phyloP scores from a whole-genome alignment of 1,140 invertebrate genomes.

The Temnothorax longispinosus region DNA sequence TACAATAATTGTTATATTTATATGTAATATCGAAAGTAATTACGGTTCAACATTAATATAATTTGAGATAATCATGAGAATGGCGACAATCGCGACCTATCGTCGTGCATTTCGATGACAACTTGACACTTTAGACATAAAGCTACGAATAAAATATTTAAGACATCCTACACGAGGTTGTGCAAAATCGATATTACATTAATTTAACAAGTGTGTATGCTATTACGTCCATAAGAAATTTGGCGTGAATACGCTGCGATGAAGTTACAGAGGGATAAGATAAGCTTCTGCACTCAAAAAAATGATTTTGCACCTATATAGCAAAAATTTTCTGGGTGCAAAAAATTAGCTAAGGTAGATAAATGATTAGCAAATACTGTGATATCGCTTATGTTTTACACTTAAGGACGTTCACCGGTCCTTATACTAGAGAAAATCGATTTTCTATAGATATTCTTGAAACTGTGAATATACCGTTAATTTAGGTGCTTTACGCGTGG shows the following conservation, averaged over 20 bases:
- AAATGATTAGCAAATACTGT: too few relatives aligned
- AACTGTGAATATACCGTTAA: too few relatives aligned
- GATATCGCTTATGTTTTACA: too few relatives aligned
- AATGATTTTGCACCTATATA: too few relatives aligned
- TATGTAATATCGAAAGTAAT: neutral
- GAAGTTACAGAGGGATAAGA: neutral
- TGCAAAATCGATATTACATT: slow-evolving; percentile 31
- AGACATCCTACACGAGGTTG: neutral
- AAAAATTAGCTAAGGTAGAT: too few relatives aligned
- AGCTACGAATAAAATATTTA: slow-evolving; percentile 15
- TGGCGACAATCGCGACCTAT: neutral
- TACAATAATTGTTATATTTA: neutral
- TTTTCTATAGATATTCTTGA: too few relatives aligned
- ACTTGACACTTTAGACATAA: slow-evolving; percentile 28
- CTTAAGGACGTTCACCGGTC: too few relatives aligned
- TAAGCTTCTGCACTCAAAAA: neutral
- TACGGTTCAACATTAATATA: neutral
- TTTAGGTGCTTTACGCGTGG: too few relatives aligned
- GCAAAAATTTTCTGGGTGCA: too few relatives aligned
- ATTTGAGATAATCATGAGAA: neutral
- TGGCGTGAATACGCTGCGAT: neutral
- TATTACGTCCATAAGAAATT: slow-evolving; percentile 12
- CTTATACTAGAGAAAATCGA: too few relatives aligned
- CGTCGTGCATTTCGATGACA: neutral
- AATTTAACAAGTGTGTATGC: neutral